phyloP scores from a whole-genome alignment of 2,888 invertebrate species.

The Kuschelorhynchus macadamiae region DNA sequence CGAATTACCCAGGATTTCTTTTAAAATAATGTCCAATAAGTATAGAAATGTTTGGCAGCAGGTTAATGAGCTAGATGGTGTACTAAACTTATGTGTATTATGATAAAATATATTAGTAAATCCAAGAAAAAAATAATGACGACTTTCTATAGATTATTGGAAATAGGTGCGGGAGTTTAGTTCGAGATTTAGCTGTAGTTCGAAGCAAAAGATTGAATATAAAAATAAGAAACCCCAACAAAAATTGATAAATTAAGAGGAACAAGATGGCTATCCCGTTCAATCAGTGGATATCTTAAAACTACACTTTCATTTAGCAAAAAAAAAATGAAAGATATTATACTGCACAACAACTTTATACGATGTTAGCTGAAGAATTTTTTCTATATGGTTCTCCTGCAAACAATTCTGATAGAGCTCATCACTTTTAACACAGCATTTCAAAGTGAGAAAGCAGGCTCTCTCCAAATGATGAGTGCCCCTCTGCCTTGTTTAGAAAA shows the following conservation, averaged over 20 bases:
- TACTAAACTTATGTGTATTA: background rate
- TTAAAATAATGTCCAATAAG: too few species aligned
- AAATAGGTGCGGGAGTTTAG: background rate
- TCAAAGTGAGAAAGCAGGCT: too few species aligned
- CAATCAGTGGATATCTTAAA: background rate
- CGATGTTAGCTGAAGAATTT: background rate
- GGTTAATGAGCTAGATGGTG: too few species aligned
- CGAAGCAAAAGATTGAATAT: background rate
- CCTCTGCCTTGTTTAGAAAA: background rate
- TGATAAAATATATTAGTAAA: background rate
- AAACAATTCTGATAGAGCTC: background rate
- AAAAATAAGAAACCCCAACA: background rate
- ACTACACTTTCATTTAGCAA: background rate
- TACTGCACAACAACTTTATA: too few species aligned
- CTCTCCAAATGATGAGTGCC: background rate
- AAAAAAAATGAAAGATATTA: background rate
- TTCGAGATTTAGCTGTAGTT: background rate
- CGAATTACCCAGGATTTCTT: too few species aligned
- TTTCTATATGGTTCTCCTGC: background rate
- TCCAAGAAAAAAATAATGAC: background rate
- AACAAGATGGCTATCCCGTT: background rate
- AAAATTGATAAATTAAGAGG: background rate
- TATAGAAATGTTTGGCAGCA: too few species aligned
- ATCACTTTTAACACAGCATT: background rate
- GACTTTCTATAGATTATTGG: background rate